Percentiles rank a stretch among this genome's conserved stretches.
These are phyloP conservation scores for Dendronephthya gigantea DNA, from an alignment of 64 coral and sea anemone species.

Conservation along the genomic window DNA sequence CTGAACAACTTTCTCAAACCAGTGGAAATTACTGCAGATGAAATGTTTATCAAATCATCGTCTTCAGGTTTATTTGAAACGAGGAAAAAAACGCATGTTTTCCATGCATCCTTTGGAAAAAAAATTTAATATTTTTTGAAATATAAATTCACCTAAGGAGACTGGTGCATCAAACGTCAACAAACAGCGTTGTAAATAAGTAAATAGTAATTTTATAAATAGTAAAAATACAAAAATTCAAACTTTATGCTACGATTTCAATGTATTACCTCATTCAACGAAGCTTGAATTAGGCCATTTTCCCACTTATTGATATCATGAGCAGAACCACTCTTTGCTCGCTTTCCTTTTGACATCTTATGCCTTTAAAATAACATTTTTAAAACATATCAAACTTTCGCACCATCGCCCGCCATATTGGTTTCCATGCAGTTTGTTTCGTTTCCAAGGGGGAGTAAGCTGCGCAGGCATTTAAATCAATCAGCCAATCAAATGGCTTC, in stretches of 20 bases:
- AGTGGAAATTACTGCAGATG: slow-evolving; percentile 64
- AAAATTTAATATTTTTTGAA: too few relatives aligned
- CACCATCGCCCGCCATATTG: slow-evolving; percentile 73
- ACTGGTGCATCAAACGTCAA: too few relatives aligned
- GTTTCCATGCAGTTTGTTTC: slow-evolving; percentile 43
- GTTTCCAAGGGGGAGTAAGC: slow-evolving; percentile 64
- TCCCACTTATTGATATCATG: slow-evolving; percentile 92
- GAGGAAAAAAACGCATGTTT: slow-evolving; percentile 68
- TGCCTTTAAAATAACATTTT: background rate
- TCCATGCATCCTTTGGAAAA: slow-evolving; percentile 67
- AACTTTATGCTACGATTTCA: background rate
- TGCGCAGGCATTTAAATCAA: background rate
- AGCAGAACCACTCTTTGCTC: slow-evolving; percentile 88
- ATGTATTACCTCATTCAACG: slow-evolving; percentile 65
- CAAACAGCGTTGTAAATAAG: background rate
- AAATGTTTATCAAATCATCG: slow-evolving; percentile 59
- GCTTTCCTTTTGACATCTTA: slow-evolving; percentile 83
- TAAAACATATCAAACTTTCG: background rate
- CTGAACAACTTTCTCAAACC: slow-evolving; percentile 88
- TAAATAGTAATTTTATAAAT: too few relatives aligned
- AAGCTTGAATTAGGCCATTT: slow-evolving; percentile 64
- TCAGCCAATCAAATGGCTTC: slow-evolving; percentile 44
- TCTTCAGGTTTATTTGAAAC: slow-evolving; percentile 59
- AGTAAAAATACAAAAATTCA: background rate
- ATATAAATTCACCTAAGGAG: too few relatives aligned